Evolutionary conservation across 1,140 invertebrate genomes (phyloP).

Genomic region (Chlorops oryzae): DNA sequence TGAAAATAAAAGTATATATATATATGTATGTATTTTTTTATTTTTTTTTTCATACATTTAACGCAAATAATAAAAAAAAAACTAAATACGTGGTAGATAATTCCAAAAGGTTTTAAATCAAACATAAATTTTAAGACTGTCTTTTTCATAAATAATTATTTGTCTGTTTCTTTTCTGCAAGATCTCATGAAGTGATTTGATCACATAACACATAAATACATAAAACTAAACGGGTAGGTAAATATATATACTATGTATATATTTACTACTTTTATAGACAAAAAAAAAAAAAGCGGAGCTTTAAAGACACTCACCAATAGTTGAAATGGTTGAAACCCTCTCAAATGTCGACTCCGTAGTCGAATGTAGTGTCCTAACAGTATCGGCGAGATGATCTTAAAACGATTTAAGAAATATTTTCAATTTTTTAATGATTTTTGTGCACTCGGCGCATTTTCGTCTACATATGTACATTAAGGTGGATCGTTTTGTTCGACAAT

Average conservation of each 20-base stretch:
- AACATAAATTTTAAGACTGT: conserved; percentile 5
- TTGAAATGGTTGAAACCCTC: conserved; percentile 42
- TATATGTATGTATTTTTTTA: too few relatives aligned
- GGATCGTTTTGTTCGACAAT: too few relatives aligned
- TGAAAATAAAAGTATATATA: conserved; percentile 22
- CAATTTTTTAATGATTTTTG: too few relatives aligned
- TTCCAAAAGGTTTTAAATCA: conserved; percentile 11
- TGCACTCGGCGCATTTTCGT: too few relatives aligned
- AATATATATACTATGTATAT: conserved; percentile 3
- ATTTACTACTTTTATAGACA: conserved; percentile 2
- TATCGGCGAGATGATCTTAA: conserved; percentile 37
- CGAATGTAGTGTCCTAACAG: conserved; percentile 36
- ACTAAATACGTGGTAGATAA: conserved; percentile 3
- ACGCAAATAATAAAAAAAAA: conserved; percentile 13
- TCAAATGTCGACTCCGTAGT: conserved; percentile 43
- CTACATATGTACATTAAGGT: too few relatives aligned
- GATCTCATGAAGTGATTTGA: too few relatives aligned
- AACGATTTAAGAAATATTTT: too few relatives aligned
- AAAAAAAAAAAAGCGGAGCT: conserved; percentile 1
- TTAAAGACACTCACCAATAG: conserved; percentile 37
- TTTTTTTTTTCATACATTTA: too few relatives aligned
- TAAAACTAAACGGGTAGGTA: neutral
- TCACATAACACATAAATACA: too few relatives aligned
- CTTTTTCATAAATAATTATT: neutral
- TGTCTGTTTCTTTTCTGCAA: too few relatives aligned